Conservation (phyloP, 2,888 invertebrate genomes). For the Myopa tessellatipennis region DNA sequence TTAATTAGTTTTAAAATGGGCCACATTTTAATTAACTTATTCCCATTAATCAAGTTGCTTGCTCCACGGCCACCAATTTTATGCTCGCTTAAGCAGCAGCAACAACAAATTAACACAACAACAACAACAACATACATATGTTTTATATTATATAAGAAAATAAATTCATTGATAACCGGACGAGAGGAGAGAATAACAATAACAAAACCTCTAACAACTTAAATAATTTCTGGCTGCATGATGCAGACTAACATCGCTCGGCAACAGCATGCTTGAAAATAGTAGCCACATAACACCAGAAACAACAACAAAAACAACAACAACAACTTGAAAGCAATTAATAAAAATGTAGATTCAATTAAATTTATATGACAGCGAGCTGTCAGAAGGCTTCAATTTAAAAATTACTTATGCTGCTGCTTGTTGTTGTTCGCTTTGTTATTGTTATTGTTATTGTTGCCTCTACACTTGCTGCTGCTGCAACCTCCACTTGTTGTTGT, state of each 20-base stretch:
- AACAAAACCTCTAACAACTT: constrained; percentile 7
- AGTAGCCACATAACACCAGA: background rate
- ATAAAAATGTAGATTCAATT: constrained; percentile 67
- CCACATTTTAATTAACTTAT: constrained; percentile 51
- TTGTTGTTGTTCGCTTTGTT: background rate
- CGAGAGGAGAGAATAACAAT: constrained; percentile 4
- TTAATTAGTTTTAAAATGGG: constrained; percentile 41
- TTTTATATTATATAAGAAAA: constrained; percentile 1
- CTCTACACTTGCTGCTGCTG: background rate
- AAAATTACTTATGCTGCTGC: constrained; percentile 57
- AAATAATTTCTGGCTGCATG: constrained; percentile 8
- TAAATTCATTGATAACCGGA: background rate
- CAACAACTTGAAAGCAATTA: constrained; percentile 56
- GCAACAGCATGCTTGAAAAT: too few relatives aligned
- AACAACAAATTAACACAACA: constrained; percentile 53
- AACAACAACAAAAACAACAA: constrained; percentile 6
- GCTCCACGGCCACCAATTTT: constrained; percentile 29
- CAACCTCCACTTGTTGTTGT: background rate
- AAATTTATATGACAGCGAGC: constrained; percentile 66
- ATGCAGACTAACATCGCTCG: background rate
- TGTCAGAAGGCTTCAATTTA: constrained; percentile 66
- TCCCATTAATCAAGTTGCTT: constrained; percentile 48
- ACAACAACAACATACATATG: constrained; percentile 57
- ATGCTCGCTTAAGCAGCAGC: constrained; percentile 58
- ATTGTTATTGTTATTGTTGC: too few relatives aligned